These are phyloP conservation scores for Sminthurinus aureus DNA, from an alignment of 2,888 invertebrate species.

Conservation along the genomic window DNA sequence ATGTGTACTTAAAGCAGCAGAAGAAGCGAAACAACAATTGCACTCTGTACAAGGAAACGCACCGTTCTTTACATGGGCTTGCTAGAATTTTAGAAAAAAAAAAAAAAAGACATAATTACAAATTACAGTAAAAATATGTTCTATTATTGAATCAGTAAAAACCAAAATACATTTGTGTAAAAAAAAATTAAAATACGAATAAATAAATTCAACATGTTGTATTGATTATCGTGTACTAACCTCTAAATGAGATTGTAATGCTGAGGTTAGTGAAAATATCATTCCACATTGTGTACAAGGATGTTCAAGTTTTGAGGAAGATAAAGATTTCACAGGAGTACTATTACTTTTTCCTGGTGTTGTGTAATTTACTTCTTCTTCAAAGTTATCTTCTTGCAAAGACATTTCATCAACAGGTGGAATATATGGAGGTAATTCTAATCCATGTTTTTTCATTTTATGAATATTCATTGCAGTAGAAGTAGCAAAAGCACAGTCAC, in stretches of 20 bases:
- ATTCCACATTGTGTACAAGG: slow-evolving; percentile 31
- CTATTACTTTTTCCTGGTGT: background rate
- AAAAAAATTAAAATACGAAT: background rate
- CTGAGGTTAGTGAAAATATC: slow-evolving; percentile 11
- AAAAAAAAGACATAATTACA: background rate
- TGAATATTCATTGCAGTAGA: slow-evolving; percentile 29
- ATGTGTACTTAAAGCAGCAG: slow-evolving; percentile 6
- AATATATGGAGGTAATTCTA: slow-evolving; percentile 25
- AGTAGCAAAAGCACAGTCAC: slow-evolving; percentile 15
- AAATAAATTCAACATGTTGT: background rate
- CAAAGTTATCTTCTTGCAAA: background rate
- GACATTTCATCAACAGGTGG: background rate
- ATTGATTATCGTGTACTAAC: background rate
- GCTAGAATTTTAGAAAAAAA: background rate
- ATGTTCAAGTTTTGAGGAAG: background rate
- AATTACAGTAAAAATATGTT: background rate
- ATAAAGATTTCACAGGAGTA: background rate
- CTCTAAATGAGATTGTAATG: slow-evolving; percentile 26
- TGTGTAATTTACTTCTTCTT: background rate
- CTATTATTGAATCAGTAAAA: background rate
- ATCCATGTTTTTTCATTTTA: slow-evolving; percentile 26
- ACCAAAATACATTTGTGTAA: no score
- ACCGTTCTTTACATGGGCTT: slow-evolving; percentile 31
- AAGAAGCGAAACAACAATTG: slow-evolving; percentile 26
- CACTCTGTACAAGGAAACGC: slow-evolving; percentile 27